Conservation (phyloP, 1,140 invertebrate species). For the Cataglyphis hispanica region DNA sequence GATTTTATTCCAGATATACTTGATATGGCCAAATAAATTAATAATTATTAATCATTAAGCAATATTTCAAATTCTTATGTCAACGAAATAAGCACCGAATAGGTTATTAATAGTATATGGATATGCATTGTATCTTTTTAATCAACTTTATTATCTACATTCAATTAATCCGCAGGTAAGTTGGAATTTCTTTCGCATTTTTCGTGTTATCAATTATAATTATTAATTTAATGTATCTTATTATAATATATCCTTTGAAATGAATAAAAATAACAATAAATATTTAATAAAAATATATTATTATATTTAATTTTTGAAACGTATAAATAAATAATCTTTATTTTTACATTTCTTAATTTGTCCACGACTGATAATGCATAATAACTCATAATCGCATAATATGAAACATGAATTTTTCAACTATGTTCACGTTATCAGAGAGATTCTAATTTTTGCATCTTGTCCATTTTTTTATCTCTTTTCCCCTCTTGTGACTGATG, state of each 20-base stretch:
- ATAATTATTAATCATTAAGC: slow-evolving; percentile 43
- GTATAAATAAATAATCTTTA: no score
- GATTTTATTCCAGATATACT: slow-evolving; percentile 32
- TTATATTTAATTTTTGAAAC: neutral
- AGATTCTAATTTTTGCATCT: slow-evolving; percentile 5
- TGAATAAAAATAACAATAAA: no score
- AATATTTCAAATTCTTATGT: slow-evolving; percentile 29
- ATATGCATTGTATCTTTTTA: neutral
- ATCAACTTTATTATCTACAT: neutral
- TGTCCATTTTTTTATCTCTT: neutral
- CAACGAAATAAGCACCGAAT: neutral
- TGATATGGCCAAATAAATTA: slow-evolving; percentile 26
- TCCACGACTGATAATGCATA: no score
- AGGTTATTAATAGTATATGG: slow-evolving; percentile 18
- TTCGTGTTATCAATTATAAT: neutral
- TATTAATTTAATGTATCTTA: neutral
- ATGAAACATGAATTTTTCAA: no score
- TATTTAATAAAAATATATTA: neutral
- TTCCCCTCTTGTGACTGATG: slow-evolving; percentile 36
- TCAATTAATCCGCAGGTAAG: neutral
- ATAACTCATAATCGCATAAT: no score
- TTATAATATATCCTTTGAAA: no score
- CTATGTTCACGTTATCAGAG: neutral
- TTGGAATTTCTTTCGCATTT: neutral
- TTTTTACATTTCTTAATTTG: no score